phyloP scores from a whole-genome alignment of 2,888 invertebrate genomes.

The Agriopis marginaria region DNA sequence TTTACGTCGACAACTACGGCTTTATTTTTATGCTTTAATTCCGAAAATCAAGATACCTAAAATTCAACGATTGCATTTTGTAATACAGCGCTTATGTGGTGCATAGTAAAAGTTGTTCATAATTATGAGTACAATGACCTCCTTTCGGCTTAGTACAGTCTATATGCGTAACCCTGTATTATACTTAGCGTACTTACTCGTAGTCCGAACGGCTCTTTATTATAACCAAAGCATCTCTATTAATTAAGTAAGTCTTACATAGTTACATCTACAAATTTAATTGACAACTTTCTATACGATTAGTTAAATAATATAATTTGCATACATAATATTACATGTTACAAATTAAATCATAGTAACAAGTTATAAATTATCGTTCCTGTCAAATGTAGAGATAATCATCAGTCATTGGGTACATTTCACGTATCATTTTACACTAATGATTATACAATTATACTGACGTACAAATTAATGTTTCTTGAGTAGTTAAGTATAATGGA shows the following conservation, averaged over 20 bases:
- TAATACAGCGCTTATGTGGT: no score
- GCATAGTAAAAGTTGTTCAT: no score
- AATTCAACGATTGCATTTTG: no score
- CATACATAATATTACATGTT: constrained; percentile 14
- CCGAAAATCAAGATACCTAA: no score
- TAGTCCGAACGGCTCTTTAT: not conserved
- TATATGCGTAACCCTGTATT: no score
- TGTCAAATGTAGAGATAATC: constrained; percentile 22
- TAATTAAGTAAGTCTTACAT: not conserved
- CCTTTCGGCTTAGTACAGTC: no score
- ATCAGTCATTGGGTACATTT: constrained; percentile 15
- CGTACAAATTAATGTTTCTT: constrained; percentile 10
- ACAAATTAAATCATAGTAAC: constrained; percentile 18
- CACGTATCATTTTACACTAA: constrained; percentile 12
- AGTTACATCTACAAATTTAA: constrained; percentile 10
- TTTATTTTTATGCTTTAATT: no score
- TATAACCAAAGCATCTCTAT: not conserved
- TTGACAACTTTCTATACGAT: constrained; percentile 23
- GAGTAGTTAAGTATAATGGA: constrained; percentile 2
- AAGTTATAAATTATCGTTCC: constrained; percentile 14
- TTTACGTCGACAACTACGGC: no score
- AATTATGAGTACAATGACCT: no score
- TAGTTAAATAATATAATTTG: constrained; percentile 18
- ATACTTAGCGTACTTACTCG: not conserved
- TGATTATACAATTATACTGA: constrained; percentile 12